Percentiles rank a stretch among this genome's conserved stretches.
Evolutionary conservation across 2,797 vertebrate genomes (phyloP).

Genomic region (Champsocephalus gunnari): DNA sequence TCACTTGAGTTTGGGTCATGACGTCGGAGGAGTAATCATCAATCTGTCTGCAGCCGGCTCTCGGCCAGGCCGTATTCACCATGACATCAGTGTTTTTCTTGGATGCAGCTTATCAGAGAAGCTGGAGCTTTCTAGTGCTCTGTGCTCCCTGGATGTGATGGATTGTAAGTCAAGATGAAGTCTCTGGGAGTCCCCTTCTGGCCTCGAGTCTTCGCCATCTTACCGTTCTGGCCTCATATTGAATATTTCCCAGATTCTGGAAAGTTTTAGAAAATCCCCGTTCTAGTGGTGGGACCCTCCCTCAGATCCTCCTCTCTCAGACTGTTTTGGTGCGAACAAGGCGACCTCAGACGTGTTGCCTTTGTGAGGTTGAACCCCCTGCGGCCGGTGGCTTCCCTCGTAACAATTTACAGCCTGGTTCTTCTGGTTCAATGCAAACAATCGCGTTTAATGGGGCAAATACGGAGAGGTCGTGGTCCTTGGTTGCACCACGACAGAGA

Average conservation of each 20-base stretch:
- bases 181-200: conserved; percentile 60
- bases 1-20: conserved; percentile 58
- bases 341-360: conserved; percentile 54
- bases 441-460: conserved; percentile 71
- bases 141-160: conserved; percentile 63
- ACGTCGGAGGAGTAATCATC: conserved; percentile 60
- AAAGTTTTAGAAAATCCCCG: conserved; percentile 28
- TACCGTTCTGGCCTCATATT: conserved; percentile 27
- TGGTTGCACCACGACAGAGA: conserved; percentile 47
- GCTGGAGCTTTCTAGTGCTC: conserved; percentile 50
- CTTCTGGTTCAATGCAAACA: conserved; percentile 74
- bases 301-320: neutral
- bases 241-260: conserved; percentile 57
- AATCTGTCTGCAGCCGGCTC: conserved; percentile 54
- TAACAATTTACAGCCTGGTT: conserved; percentile 71
- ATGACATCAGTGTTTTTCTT: conserved; percentile 77
- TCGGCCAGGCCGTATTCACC: conserved; percentile 53
- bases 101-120: conserved; percentile 71
- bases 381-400: conserved; percentile 71
- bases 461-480: conserved; percentile 61
- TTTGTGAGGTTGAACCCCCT: conserved; percentile 50
- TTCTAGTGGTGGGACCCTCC: neutral
- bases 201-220: conserved; percentile 56
- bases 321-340: conserved; percentile 47
- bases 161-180: conserved; percentile 47